phyloP scores from a whole-genome alignment of 1,140 invertebrate species.

The Lordiphosa clarofinis region DNA sequence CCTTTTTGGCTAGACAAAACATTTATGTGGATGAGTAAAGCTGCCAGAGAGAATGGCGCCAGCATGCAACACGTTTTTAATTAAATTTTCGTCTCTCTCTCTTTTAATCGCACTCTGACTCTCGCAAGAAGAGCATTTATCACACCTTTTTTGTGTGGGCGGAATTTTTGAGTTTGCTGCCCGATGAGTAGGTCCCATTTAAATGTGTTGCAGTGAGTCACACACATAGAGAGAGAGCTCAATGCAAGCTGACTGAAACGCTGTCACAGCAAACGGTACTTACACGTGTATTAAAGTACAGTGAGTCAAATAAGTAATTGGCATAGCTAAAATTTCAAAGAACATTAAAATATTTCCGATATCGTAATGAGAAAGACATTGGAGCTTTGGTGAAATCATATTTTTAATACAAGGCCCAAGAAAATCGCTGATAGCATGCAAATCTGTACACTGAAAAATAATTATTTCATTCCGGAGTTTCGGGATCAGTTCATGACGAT shows the following conservation, averaged over 20 bases:
- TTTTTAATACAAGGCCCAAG: no score
- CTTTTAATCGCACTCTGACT: slow-evolving; percentile 11
- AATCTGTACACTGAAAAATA: no score
- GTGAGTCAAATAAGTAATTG: no score
- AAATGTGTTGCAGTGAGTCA: slow-evolving; percentile 53
- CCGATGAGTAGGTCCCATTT: slow-evolving; percentile 47
- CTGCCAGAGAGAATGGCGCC: slow-evolving; percentile 36
- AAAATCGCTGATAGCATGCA: no score
- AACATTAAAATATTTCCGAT: no score
- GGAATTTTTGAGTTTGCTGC: slow-evolving; percentile 24
- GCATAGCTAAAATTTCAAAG: no score
- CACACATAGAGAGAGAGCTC: slow-evolving; percentile 4
- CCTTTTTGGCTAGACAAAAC: slow-evolving; percentile 47
- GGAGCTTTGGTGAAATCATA: no score
- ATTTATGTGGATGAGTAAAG: slow-evolving; percentile 42
- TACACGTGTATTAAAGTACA: neutral
- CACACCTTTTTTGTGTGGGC: slow-evolving; percentile 40
- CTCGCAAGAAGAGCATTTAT: slow-evolving; percentile 16
- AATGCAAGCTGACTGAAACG: slow-evolving; percentile 10
- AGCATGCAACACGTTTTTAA: slow-evolving; percentile 33
- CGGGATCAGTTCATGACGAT: no score
- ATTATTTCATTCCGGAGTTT: no score
- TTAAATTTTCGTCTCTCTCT: slow-evolving; percentile 33
- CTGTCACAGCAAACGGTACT: slow-evolving; percentile 13
- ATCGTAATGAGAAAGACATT: no score